Percentiles rank a stretch among this genome's conserved stretches.
phyloP scores from a whole-genome alignment of 2,888 invertebrate species.

The Calliphora vomitoria region DNA sequence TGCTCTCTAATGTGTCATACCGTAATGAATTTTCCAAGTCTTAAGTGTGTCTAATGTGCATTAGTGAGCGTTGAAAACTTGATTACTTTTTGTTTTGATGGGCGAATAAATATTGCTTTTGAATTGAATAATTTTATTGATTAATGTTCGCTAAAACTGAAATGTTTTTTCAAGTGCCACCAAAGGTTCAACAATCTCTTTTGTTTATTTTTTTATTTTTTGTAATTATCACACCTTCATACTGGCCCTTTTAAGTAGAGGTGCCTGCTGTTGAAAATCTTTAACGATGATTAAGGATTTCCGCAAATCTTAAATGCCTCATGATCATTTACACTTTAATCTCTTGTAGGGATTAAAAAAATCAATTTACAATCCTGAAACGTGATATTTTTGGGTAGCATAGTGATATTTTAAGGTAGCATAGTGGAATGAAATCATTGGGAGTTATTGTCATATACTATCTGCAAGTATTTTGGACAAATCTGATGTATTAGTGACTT shows the following conservation, averaged over 20 bases:
- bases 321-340: background rate
- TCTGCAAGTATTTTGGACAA: too few relatives aligned
- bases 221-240: background rate
- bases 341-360: background rate
- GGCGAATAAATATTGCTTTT: background rate
- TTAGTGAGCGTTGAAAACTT: slow-evolving; percentile 1
- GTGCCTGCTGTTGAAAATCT: background rate
- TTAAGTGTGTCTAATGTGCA: slow-evolving; percentile 10
- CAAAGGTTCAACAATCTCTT: too few relatives aligned
- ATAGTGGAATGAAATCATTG: too few relatives aligned
- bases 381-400: slow-evolving; percentile 2
- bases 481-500: too few relatives aligned
- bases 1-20: background rate
- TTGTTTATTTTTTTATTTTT: too few relatives aligned
- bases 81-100: background rate
- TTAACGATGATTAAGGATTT: background rate
- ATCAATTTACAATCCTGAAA: background rate
- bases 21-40: background rate
- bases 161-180: background rate
- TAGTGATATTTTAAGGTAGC: background rate
- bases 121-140: background rate
- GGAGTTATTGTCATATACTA: too few relatives aligned
- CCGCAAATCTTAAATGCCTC: background rate
- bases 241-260: background rate
- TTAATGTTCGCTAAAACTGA: background rate